Conservation (phyloP, 2,113 vertebrate genomes). For the Campylomormyrus numenius region DNA sequence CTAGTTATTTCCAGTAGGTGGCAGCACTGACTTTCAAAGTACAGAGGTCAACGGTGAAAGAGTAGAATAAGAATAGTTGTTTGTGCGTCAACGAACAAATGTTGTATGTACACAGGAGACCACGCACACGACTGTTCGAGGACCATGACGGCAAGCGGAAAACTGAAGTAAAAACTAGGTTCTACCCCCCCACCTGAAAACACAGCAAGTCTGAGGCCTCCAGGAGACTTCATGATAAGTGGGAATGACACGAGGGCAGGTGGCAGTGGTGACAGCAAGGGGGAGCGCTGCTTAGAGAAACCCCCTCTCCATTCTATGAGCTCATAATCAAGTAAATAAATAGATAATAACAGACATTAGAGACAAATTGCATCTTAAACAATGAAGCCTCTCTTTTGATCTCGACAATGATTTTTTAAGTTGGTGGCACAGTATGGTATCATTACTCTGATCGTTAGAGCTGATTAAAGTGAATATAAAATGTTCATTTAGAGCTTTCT, state of each 20-base stretch:
- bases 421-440: neutral
- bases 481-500: neutral
- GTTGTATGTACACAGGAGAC: neutral
- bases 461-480: neutral
- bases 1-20: neutral
- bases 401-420: neutral
- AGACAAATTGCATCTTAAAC: neutral
- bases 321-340: constrained; percentile 4
- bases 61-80: neutral
- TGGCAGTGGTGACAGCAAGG: neutral
- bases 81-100: neutral
- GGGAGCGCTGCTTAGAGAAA: neutral
- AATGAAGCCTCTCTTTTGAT: neutral
- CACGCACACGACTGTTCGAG: neutral
- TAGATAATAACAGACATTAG: neutral
- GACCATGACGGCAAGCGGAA: neutral
- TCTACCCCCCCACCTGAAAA: neutral
- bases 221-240: neutral
- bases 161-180: neutral
- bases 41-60: neutral
- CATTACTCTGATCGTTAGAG: neutral
- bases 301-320: neutral
- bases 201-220: neutral
- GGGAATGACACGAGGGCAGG: neutral
- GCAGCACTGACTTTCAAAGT: neutral